These are phyloP conservation scores for Eumaeus atala DNA, from an alignment of 1,140 invertebrate genomes.

Conservation along the genomic window DNA sequence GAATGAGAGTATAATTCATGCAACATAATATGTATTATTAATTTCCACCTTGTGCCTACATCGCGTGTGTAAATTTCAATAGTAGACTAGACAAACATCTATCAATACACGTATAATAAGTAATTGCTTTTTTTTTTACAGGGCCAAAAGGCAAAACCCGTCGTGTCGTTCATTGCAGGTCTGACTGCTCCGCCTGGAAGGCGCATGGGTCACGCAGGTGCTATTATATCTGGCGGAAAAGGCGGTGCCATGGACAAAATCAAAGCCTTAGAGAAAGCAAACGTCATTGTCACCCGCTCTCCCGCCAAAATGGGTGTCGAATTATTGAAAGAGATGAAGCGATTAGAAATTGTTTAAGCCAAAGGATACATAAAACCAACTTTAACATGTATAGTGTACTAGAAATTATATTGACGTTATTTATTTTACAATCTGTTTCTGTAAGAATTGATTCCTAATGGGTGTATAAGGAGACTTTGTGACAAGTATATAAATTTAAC, in stretches of 20 bases:
- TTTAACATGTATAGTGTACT: constrained; percentile 57
- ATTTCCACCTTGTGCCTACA: no score
- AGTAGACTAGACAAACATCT: no score
- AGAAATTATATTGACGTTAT: constrained; percentile 63
- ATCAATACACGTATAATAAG: not conserved
- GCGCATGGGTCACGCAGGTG: constrained; percentile 99
- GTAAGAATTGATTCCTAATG: constrained; percentile 12
- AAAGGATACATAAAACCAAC: constrained; percentile 28
- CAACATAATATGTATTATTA: no score
- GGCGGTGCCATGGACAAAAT: constrained; percentile 99
- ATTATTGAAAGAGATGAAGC: constrained; percentile 91
- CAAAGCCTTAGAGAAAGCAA: constrained; percentile 91
- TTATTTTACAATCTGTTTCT: constrained; percentile 43
- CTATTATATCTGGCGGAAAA: constrained; percentile 99
- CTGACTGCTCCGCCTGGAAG: constrained; percentile 97
- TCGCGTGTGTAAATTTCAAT: no score
- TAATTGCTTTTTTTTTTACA: constrained; percentile 57
- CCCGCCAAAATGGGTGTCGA: constrained; percentile 96
- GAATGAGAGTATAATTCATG: no score
- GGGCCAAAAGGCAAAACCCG: constrained; percentile 96
- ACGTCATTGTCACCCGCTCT: constrained; percentile 94
- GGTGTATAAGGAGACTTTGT: constrained; percentile 22
- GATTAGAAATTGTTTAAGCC: constrained; percentile 78
- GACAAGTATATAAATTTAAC: constrained; percentile 22
- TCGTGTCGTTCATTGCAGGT: constrained; percentile 99